Evolutionary conservation across 1,140 invertebrate genomes (phyloP), one percentile per base, ranked within the genome.

Genomic region (Saxidomus purpurata): DNA sequence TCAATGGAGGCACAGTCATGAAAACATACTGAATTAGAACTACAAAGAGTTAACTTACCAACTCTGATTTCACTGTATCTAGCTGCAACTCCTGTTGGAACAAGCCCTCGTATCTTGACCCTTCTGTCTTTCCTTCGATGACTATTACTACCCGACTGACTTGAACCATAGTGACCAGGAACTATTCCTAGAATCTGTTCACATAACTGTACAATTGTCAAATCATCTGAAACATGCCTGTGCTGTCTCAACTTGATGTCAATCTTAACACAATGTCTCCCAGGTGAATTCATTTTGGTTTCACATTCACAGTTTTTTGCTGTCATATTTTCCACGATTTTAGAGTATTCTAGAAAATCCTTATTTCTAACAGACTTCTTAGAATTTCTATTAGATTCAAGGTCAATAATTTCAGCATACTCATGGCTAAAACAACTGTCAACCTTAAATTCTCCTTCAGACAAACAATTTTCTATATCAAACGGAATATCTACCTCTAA

Each of bases 391-490:
- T 47, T 40, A 40, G 19, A 11, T 47, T 69, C 31, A n/a, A 69
- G 25, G 0, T 67, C 61, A 4, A 47, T 34, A 31, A 67, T 69
- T 25, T 69, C 81, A 47, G 59, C 38, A 69, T 83, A 49, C 22
- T 69, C 76, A 67, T 40, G 11, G 31, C 31, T 69, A 34, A 69
- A 67, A 69, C 40, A 69, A 3, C 36, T 43, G 40, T 69, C 40
- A 40, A 52, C 34, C 17, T 61, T 77, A n/a, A 71, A 36, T 22
- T 87, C 74, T 61, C 36, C 40, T 31, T 61, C 34, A n/a, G 71
- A 67, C 38, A 87, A 87, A 47, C 47, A 87, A 47, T 34, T 79
- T n/a, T 87, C 55, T 47, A 87, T 87, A 87, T 87, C 74, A 47
- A 49, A 77, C 17, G 71, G 71, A 38, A 79, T 59, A 8, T 34